Evolutionary conservation across 2,888 invertebrate species (phyloP).

Genomic region (Sinohyriopsis cumingii): DNA sequence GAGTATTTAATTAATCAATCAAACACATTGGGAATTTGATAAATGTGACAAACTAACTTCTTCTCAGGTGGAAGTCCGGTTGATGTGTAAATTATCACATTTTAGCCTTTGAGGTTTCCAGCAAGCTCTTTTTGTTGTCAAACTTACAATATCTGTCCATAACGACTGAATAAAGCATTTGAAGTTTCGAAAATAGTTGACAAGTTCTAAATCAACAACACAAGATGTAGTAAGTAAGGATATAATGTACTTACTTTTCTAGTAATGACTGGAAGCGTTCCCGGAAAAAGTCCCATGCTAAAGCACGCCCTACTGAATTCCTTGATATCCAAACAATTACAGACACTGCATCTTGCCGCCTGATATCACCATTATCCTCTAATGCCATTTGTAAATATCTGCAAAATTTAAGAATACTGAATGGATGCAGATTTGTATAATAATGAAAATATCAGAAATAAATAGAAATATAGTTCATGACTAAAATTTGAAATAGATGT

Average conservation of each 20-base stretch:
- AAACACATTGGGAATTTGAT: no score
- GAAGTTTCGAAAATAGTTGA: no score
- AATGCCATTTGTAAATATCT: slow-evolving; percentile 59
- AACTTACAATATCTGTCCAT: no score
- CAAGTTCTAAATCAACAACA: background rate
- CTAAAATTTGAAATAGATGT: no score
- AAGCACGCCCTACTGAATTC: slow-evolving; percentile 54
- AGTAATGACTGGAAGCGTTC: slow-evolving; percentile 79
- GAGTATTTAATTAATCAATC: no score
- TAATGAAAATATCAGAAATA: background rate
- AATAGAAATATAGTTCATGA: no score
- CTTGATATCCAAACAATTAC: slow-evolving; percentile 53
- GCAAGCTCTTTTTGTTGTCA: no score
- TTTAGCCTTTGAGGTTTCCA: no score
- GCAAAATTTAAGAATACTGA: slow-evolving; percentile 5
- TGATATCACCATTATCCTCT: slow-evolving; percentile 32
- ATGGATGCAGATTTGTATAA: background rate
- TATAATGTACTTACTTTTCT: slow-evolving; percentile 62
- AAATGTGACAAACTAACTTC: no score
- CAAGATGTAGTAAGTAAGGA: slow-evolving; percentile 4
- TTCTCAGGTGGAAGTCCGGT: no score
- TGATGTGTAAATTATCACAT: no score
- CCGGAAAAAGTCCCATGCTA: slow-evolving; percentile 66
- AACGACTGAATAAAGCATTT: no score
- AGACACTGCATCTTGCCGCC: slow-evolving; percentile 60